Conservation (phyloP, 92 coral and sea anemone genomes). For the Parazoanthus darwini region DNA sequence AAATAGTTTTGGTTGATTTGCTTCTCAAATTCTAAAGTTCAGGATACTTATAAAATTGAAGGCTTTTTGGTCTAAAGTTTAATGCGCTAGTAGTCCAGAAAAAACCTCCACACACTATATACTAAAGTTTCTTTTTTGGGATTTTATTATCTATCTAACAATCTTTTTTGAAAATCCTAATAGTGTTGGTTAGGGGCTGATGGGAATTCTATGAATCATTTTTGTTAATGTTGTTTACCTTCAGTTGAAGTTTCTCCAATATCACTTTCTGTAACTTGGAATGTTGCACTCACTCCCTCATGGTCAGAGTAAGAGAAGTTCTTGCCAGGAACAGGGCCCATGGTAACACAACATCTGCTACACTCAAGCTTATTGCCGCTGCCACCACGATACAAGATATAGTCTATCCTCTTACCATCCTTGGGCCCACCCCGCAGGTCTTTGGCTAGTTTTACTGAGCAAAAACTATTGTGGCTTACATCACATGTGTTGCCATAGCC, state of each 20-base stretch:
- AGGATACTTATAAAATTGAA: no score
- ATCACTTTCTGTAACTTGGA: conserved; percentile 38
- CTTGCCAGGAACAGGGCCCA: conserved; percentile 87
- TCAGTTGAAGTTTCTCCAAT: background rate
- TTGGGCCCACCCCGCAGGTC: conserved; percentile 63
- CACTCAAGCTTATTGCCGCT: conserved; percentile 52
- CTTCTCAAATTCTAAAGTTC: no score
- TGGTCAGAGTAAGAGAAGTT: conserved; percentile 85
- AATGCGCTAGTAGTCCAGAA: no score
- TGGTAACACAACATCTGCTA: conserved; percentile 70
- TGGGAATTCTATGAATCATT: background rate
- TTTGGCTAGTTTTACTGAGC: conserved; percentile 33
- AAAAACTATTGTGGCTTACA: conserved; percentile 76
- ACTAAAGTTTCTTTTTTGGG: no score
- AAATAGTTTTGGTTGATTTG: no score
- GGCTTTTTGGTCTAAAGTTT: no score
- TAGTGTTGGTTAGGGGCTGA: no score
- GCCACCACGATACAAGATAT: conserved; percentile 76
- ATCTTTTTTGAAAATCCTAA: no score
- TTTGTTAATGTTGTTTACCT: background rate
- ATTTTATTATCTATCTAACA: no score
- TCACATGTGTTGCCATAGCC: conserved; percentile 90
- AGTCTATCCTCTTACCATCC: conserved; percentile 93
- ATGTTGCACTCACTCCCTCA: conserved; percentile 82
- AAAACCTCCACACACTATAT: no score